Evolutionary conservation across 30 jellyfish, hydroid and myxozoan genomes (phyloP).

Genomic region (Pelagia noctiluca): DNA sequence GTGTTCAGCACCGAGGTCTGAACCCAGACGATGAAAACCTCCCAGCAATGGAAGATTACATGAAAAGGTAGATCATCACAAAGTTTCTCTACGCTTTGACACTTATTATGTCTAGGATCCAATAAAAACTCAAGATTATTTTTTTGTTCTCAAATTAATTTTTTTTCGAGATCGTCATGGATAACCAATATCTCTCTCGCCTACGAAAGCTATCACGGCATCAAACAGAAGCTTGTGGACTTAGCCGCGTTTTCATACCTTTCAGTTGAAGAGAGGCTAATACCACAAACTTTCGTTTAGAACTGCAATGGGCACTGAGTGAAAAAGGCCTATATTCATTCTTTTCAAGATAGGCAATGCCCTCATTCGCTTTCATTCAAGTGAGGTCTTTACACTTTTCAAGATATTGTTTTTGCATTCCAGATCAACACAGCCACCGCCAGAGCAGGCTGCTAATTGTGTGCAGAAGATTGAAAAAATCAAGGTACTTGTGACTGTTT

Average conservation of each 20-base stretch:
- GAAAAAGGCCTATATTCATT: not conserved
- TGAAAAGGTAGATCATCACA: conserved; percentile 66
- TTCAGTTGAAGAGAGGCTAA: not conserved
- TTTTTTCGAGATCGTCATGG: not conserved
- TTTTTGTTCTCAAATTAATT: not conserved
- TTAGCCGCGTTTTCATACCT: not conserved
- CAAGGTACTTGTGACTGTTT: conserved; percentile 56
- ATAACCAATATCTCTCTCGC: not conserved
- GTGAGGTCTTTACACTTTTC: no score
- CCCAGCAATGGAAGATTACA: conserved; percentile 79
- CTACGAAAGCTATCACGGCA: no score
- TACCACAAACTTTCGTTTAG: not conserved
- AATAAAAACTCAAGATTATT: not conserved
- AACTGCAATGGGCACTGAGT: not conserved
- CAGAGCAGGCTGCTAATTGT: conserved; percentile 78
- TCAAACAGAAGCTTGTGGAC: no score
- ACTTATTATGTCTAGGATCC: not conserved
- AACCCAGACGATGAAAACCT: conserved; percentile 73
- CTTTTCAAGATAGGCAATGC: not conserved
- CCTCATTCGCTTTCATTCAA: not conserved
- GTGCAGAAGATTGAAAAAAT: conserved; percentile 30
- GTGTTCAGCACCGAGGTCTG: conserved; percentile 88
- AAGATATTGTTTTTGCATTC: no score
- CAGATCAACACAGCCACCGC: conserved; percentile 68
- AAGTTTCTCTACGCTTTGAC: not conserved